phyloP scores from a whole-genome alignment of 2,113 vertebrate species.

The Nesoenas mayeri region DNA sequence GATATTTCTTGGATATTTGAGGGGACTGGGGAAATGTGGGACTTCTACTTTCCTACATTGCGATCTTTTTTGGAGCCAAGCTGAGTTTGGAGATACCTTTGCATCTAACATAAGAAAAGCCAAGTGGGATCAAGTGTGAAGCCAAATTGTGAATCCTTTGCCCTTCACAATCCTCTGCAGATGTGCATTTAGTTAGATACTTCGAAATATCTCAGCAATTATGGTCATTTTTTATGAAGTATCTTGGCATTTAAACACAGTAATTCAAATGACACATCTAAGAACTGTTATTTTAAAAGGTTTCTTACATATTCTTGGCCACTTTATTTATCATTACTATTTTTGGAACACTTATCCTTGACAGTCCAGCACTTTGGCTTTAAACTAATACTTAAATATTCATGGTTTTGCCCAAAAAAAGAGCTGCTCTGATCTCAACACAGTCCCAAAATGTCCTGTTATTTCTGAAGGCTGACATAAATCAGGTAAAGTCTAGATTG shows the following conservation, averaged over 20 bases:
- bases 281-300: background rate
- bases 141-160: background rate
- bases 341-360: constrained; percentile 14
- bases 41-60: background rate
- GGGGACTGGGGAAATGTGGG: background rate
- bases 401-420: background rate
- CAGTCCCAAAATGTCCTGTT: background rate
- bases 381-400: background rate
- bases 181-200: background rate
- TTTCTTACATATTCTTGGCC: background rate
- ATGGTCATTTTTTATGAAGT: background rate
- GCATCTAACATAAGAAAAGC: background rate
- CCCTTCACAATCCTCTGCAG: background rate
- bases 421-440: background rate
- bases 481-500: background rate
- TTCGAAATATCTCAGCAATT: background rate
- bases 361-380: background rate
- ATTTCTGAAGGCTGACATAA: background rate
- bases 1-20: background rate
- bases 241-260: background rate
- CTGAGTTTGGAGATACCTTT: background rate
- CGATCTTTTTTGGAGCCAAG: background rate
- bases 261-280: background rate
- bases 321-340: constrained; percentile 25
- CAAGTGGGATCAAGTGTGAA: background rate